Evolutionary conservation across 2,888 invertebrate genomes (phyloP).

Genomic region (Osmoderma eremita): DNA sequence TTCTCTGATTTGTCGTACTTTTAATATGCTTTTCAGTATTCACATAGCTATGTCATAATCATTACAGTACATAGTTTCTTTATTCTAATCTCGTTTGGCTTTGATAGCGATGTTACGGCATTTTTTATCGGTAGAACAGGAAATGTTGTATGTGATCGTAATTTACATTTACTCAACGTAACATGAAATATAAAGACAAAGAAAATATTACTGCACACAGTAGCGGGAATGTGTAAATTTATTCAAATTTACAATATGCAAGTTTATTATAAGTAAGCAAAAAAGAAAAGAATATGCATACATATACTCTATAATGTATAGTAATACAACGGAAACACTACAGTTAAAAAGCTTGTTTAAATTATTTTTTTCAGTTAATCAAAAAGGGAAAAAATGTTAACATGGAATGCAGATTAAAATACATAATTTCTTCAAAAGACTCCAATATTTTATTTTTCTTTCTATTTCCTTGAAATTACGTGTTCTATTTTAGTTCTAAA

Average conservation of each 20-base stretch:
- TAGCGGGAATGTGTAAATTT: conserved; percentile 10
- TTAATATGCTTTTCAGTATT: not conserved
- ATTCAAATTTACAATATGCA: conserved; percentile 14
- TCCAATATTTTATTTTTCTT: no score
- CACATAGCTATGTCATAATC: not conserved
- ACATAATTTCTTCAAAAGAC: no score
- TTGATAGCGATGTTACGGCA: conserved; percentile 11
- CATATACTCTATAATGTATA: no score
- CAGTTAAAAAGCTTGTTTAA: not conserved
- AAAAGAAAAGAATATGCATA: conserved; percentile 1
- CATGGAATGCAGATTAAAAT: no score
- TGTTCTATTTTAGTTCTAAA: no score
- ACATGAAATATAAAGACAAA: not conserved
- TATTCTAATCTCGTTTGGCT: conserved; percentile 7
- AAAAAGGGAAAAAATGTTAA: not conserved
- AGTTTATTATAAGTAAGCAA: not conserved
- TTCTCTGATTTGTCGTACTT: conserved; percentile 7
- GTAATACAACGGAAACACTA: not conserved
- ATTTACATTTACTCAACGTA: not conserved
- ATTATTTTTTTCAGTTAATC: not conserved
- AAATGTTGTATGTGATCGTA: not conserved
- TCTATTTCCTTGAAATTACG: no score
- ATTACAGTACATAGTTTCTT: not conserved
- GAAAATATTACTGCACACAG: no score
- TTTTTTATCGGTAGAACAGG: conserved; percentile 7